These are phyloP conservation scores for Premnoplex brunnescens DNA, from an alignment of 2,797 vertebrate species.

Conservation along the genomic window DNA sequence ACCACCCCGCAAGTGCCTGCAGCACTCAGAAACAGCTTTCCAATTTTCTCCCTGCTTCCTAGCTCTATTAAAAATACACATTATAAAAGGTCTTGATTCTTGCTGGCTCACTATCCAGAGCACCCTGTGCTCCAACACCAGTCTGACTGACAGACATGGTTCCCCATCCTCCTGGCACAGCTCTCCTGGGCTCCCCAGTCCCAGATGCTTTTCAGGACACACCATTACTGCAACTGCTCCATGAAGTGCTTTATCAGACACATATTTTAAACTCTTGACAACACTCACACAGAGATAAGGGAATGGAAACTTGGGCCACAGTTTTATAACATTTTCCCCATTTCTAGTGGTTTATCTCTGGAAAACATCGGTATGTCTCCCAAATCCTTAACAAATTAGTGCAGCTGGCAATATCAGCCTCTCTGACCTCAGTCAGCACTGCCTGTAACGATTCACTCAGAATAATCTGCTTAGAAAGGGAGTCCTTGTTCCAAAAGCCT, in stretches of 20 bases:
- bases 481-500: not conserved
- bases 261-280: slow-evolving; percentile 3
- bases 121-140: not conserved
- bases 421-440: not conserved
- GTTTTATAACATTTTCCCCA: not conserved
- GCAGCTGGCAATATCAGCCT: not conserved
- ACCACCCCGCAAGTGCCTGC: not conserved
- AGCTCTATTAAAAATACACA: not conserved
- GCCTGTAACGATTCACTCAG: not conserved
- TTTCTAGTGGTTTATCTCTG: slow-evolving; percentile 9
- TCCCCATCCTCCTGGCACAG: fast-evolving
- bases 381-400: slow-evolving; percentile 5
- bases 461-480: not conserved
- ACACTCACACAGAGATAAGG: not conserved
- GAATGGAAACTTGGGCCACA: not conserved
- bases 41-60: not conserved
- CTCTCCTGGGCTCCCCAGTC: not conserved
- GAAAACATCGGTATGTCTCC: not conserved
- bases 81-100: not conserved
- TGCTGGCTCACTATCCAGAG: not conserved
- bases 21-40: not conserved
- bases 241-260: not conserved
- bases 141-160: fast-evolving
- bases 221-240: not conserved
- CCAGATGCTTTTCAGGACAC: not conserved